These are phyloP conservation scores for Apamea monoglypha DNA, from an alignment of 2,888 invertebrate genomes.

Conservation along the genomic window DNA sequence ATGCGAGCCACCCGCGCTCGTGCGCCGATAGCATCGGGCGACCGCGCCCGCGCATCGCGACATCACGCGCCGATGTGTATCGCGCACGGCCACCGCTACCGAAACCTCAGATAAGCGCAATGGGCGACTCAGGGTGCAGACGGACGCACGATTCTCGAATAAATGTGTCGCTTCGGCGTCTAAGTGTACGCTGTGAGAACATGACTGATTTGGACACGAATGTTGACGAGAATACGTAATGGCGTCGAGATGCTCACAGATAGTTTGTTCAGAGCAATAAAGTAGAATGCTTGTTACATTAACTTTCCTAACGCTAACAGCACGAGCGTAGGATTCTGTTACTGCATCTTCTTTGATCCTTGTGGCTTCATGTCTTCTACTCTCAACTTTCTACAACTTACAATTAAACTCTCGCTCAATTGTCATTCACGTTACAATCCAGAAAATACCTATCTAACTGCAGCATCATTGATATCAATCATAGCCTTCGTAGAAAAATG, in stretches of 20 bases:
- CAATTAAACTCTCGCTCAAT: slow-evolving; percentile 28
- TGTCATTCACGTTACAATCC: slow-evolving; percentile 29
- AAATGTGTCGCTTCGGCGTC: slow-evolving; percentile 80
- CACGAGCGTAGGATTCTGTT: not conserved
- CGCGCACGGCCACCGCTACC: slow-evolving; percentile 75
- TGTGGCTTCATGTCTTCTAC: not conserved
- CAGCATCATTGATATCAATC: slow-evolving; percentile 57
- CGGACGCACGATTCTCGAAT: slow-evolving; percentile 84
- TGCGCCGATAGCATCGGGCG: slow-evolving; percentile 82
- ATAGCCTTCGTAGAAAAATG: slow-evolving; percentile 59
- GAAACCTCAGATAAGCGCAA: slow-evolving; percentile 74
- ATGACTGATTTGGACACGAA: slow-evolving; percentile 65
- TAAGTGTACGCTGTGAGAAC: slow-evolving; percentile 68
- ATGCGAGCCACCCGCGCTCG: slow-evolving; percentile 73
- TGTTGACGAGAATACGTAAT: slow-evolving; percentile 64
- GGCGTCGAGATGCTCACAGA: slow-evolving; percentile 56
- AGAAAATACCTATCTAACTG: slow-evolving; percentile 35
- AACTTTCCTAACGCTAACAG: slow-evolving; percentile 11
- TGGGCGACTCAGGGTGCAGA: slow-evolving; percentile 72
- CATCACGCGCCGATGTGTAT: slow-evolving; percentile 86
- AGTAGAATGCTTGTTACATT: slow-evolving; percentile 35
- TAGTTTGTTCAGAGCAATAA: slow-evolving; percentile 49
- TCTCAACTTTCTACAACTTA: slow-evolving; percentile 34
- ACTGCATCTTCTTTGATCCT: not conserved
- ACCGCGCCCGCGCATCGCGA: slow-evolving; percentile 79